Evolutionary conservation across 2,113 vertebrate genomes (phyloP), one percentile per base, ranked within the genome.

Genomic region (Scophthalmus maximus): DNA sequence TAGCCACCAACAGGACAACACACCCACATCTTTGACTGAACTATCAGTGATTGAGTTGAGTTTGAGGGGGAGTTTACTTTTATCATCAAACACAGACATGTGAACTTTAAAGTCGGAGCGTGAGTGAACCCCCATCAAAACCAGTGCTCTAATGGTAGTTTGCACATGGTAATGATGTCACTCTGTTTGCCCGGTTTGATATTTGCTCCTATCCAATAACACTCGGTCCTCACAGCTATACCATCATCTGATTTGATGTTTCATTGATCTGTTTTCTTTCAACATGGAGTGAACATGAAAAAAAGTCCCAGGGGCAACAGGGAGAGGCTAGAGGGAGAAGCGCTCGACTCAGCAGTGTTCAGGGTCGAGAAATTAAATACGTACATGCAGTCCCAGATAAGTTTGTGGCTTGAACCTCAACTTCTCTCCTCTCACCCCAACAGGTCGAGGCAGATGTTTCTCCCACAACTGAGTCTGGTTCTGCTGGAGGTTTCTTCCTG

Each of bases 261-360:
- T 82, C 78, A 89, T 87, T 80, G 85, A 89, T 86, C 87, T 87
- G 87, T 89, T 88, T 88, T 73, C 79, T 70, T 75, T 83, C 65
- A 82, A 74, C 80, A 47, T 75, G 47, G 56, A 82, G 75, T 79
- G 75, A 83, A 84, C 66, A 68, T 18, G 27, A 57, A 23, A 20
- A 61, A 62, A 32, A 9, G 52, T 79, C 80, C 78, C 80, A 65
- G 60, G 72, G 78, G 85, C 68, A 20, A 59, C n/a, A 26, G 50
- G 61, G 53, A 67, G 59, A n/a, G 42, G 68, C 40, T 53, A 2
- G 22, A 46, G 42, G 69, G n/a, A n/a, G 32, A 67, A 50, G 64
- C 6, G 4, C 53, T n/a, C n/a, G 42, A 15, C 36, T 69, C 42
- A 44, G 44, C 42, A 15, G 10, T 7, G 23, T 5, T 51, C 4